Evolutionary conservation across 2,113 vertebrate genomes (phyloP).

Genomic region (Psophia crepitans): DNA sequence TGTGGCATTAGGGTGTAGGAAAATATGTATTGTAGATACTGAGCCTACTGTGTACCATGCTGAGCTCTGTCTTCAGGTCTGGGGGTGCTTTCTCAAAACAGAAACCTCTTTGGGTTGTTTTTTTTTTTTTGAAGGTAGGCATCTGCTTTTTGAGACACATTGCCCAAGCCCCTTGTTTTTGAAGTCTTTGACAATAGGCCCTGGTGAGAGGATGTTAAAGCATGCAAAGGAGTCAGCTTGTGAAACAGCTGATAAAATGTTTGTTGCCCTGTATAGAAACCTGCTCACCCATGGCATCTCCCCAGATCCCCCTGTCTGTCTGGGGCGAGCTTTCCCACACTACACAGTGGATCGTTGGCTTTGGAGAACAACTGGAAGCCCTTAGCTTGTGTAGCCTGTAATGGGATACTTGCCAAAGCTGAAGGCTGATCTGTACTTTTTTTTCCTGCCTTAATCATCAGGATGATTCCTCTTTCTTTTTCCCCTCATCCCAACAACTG

Average conservation of each 20-base stretch:
- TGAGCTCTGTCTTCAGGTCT: background rate
- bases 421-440: background rate
- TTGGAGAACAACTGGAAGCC: background rate
- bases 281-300: background rate
- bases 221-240: background rate
- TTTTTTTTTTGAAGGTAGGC: background rate
- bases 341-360: fast-evolving
- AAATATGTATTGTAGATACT: background rate
- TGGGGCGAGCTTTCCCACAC: background rate
- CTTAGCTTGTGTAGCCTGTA: background rate
- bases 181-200: background rate
- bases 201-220: background rate
- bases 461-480: background rate
- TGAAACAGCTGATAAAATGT: background rate
- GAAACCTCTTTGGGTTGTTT: background rate
- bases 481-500: background rate
- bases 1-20: background rate
- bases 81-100: background rate
- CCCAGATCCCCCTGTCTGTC: background rate
- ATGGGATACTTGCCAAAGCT: background rate
- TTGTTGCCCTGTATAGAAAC: background rate
- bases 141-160: background rate
- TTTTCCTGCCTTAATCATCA: background rate
- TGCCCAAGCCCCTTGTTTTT: background rate
- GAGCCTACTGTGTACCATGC: fast-evolving